Percentiles rank a stretch among this genome's conserved stretches.
phyloP scores from a whole-genome alignment of 1,140 invertebrate species.

The Lepidostoma basale region DNA sequence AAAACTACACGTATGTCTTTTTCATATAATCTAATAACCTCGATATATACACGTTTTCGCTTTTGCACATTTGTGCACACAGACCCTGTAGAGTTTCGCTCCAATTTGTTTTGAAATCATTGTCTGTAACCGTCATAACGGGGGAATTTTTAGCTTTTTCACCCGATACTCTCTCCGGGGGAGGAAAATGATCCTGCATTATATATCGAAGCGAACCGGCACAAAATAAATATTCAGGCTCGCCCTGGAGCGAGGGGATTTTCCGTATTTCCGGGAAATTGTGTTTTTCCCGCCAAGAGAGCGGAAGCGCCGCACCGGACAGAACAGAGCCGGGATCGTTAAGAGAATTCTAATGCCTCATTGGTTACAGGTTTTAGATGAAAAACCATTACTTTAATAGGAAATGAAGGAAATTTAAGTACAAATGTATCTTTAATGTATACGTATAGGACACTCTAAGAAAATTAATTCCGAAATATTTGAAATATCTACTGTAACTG shows the following conservation, averaged over 20 bases:
- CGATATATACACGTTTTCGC: too few relatives aligned
- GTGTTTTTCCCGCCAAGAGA: background rate
- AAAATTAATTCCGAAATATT: too few relatives aligned
- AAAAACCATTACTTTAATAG: background rate
- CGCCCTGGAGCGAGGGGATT: background rate
- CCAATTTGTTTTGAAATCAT: too few relatives aligned
- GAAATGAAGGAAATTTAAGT: too few relatives aligned
- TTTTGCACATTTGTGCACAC: too few relatives aligned
- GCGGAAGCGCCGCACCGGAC: background rate
- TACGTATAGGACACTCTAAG: too few relatives aligned
- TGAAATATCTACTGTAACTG: too few relatives aligned
- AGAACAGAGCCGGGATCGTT: background rate
- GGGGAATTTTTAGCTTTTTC: background rate
- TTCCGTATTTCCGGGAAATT: slow-evolving; percentile 1
- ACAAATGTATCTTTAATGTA: too few relatives aligned
- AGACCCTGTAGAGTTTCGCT: too few relatives aligned
- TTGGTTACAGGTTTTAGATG: background rate
- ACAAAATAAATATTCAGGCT: slow-evolving; percentile 3
- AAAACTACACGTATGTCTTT: too few relatives aligned
- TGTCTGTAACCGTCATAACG: too few relatives aligned
- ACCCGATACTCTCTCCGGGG: background rate
- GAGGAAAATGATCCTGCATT: background rate
- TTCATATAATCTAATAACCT: too few relatives aligned
- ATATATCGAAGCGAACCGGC: background rate
- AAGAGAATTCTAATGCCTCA: background rate